Evolutionary conservation across 2,113 vertebrate species (phyloP), one percentile per base, ranked within the genome.

Genomic region (Siniperca knerii): DNA sequence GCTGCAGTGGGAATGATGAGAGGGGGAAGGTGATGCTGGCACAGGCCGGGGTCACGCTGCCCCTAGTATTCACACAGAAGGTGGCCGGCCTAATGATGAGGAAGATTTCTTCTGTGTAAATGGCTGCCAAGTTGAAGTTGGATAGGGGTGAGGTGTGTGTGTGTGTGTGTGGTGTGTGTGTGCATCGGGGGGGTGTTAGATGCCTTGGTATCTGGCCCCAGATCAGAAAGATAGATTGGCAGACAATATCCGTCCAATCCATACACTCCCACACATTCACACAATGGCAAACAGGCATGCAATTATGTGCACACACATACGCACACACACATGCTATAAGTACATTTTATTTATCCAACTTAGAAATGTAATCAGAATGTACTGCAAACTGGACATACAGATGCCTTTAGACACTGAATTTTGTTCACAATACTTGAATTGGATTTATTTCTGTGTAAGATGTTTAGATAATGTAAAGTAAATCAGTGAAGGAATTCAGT

Each of bases 11-110:
- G 81, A 83, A 61, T 70, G 79, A 69, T 66, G 68, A 66, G 65
- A 76, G 82, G 72, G 79, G 78, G 75, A 77, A 88, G 75, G 83
- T 87, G 82, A 86, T 23, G 85, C 74, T 87, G 89, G 87, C 89
- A 85, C 67, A 77, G 69, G 81, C 81, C 37, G n/a, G 83, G 88
- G 90, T 88, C 91, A 84, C 69, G 5, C 69, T 84, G 88, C 89
- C 89, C 83, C 86, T 87, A 81, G 89, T 79, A 68, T 64, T 79
- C 83, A 91, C 91, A 80, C 91, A 87, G 83, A 87, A 80, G 90
- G 89, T 83, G 78, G 84, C 64, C n/a, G 58, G 81, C 75, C 82
- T 95, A 94, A 94, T 93, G 94, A 94, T 88, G 91, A 86, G 84
- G 87, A 92, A 87, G 88, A 92, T 85, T 70, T 84, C 79, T 25